A percentile compares a stretch with the other conserved stretches of the same genome.
These are phyloP conservation scores for Ostrea edulis DNA, from an alignment of 1,140 invertebrate species.

Conservation along the genomic window DNA sequence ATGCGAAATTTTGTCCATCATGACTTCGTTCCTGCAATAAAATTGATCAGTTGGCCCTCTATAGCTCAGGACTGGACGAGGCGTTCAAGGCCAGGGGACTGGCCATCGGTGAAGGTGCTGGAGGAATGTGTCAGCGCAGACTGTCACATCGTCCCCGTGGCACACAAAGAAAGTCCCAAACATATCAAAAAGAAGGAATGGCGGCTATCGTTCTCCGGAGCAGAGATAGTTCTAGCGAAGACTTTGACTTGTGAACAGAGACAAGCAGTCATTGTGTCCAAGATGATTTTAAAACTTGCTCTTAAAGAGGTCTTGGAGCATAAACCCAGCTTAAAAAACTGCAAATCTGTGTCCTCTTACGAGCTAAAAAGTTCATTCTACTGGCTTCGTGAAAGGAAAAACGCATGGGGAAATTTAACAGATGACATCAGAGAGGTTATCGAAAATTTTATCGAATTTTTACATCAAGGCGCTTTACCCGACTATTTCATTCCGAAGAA, in stretches of 20 bases:
- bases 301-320: neutral
- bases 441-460: neutral
- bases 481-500: neutral
- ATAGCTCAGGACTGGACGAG: neutral
- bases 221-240: neutral
- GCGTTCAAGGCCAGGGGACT: neutral
- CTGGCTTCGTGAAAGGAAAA: neutral
- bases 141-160: neutral
- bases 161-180: neutral
- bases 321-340: neutral
- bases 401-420: neutral
- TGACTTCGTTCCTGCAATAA: conserved; percentile 1
- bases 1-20: neutral
- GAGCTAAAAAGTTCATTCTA: neutral
- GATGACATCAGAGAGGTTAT: neutral
- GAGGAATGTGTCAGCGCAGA: neutral
- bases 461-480: neutral
- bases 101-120: neutral
- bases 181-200: neutral
- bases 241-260: neutral
- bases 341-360: neutral
- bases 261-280: neutral
- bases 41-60: neutral
- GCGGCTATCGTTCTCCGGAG: neutral
- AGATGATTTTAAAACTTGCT: neutral